Conservation (phyloP, 2,888 invertebrate species). For the Molorchus minor region DNA sequence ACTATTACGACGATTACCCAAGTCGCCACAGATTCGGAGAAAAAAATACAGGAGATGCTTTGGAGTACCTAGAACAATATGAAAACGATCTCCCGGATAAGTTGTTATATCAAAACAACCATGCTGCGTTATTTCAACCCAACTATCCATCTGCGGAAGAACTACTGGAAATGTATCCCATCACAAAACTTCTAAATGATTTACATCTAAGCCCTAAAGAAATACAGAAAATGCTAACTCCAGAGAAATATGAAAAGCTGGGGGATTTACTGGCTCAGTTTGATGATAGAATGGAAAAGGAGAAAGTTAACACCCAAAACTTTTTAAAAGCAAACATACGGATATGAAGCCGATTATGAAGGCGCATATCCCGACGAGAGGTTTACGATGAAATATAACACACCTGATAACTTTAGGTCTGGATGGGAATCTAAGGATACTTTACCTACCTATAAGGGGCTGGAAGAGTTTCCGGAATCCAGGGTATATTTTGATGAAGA, state of each 20-base stretch:
- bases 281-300: slow-evolving; percentile 28
- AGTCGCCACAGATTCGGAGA: slow-evolving; percentile 38
- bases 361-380: slow-evolving; percentile 43
- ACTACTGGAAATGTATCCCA: slow-evolving; percentile 47
- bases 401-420: slow-evolving; percentile 62
- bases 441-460: slow-evolving; percentile 31
- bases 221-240: slow-evolving; percentile 50
- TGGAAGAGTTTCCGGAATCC: slow-evolving; percentile 62
- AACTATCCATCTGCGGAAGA: slow-evolving; percentile 40
- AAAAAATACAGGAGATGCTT: slow-evolving; percentile 52
- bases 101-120: slow-evolving; percentile 1
- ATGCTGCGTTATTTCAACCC: slow-evolving; percentile 9
- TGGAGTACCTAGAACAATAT: slow-evolving; percentile 50
- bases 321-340: slow-evolving; percentile 22
- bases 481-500: slow-evolving; percentile 69
- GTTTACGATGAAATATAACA: slow-evolving; percentile 63
- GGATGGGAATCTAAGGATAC: slow-evolving; percentile 61
- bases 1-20: slow-evolving; percentile 60
- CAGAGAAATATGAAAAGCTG: slow-evolving; percentile 47
- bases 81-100: slow-evolving; percentile 39
- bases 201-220: slow-evolving; percentile 51
- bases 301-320: slow-evolving; percentile 14
- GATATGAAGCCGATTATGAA: slow-evolving; percentile 37
- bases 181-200: slow-evolving; percentile 50
- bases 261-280: slow-evolving; percentile 46